A percentile compares a stretch with the other conserved stretches of the same genome.
phyloP scores from a whole-genome alignment of 2,888 invertebrate species.

The Euclidia mi region DNA sequence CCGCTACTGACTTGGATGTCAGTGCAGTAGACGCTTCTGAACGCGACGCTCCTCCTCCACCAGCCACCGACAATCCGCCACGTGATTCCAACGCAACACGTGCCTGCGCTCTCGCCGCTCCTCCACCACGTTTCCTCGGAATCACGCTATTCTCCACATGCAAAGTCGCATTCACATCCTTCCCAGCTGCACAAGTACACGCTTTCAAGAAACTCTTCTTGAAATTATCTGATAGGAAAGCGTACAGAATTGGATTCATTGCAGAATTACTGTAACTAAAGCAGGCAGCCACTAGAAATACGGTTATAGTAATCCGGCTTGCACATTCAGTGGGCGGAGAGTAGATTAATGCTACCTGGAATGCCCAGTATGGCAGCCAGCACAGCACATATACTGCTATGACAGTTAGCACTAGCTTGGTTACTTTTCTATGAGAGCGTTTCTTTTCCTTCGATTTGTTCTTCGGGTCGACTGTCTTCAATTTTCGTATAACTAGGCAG shows the following conservation, averaged over 20 bases:
- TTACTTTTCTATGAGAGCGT: conserved; percentile 96
- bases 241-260: conserved; percentile 97
- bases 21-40: conserved; percentile 88
- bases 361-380: conserved; percentile 98
- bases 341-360: conserved; percentile 95
- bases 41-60: conserved; percentile 68
- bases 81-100: conserved; percentile 65
- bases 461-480: conserved; percentile 97
- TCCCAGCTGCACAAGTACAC: conserved; percentile 96
- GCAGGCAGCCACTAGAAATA: conserved; percentile 96
- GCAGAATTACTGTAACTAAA: conserved; percentile 96
- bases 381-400: conserved; percentile 97
- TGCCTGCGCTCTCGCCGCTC: conserved; percentile 71
- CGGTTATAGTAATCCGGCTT: conserved; percentile 93
- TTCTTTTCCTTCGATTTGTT: conserved; percentile 98
- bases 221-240: conserved; percentile 98
- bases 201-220: conserved; percentile 98
- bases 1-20: conserved; percentile 82
- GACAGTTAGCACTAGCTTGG: conserved; percentile 97
- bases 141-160: conserved; percentile 97
- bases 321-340: conserved; percentile 93
- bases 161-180: conserved; percentile 96
- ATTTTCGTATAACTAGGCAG: conserved; percentile 95
- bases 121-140: conserved; percentile 80
- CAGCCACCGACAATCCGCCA: conserved; percentile 62